Base-by-base conservation (phyloP, 1,140 invertebrate genomes). In the Drosophila tristis region DNA sequence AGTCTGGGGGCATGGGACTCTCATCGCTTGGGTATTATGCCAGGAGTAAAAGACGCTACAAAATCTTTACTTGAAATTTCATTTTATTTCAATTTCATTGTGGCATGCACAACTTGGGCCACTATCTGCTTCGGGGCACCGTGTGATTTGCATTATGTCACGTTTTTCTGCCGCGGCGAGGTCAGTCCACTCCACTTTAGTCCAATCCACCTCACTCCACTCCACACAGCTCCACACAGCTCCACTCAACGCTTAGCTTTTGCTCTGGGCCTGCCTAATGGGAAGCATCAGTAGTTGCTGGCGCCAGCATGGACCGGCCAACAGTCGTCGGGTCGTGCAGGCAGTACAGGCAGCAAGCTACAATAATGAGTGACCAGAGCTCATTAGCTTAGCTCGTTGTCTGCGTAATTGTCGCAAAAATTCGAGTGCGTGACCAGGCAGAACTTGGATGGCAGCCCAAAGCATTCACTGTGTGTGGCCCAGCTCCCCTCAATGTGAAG, bases 331-430 rank as follows among this genome's bases (percentile, higher is more conserved):
- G 16, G 23, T 31, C 57, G 6, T 13, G 25, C 39, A 5, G n/a
- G n/a, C n/a, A 11, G 16, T 13, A 55, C 42, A 7, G 42, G 42
- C 25, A 13, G 23, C 48, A 53, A 44, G 39, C n/a, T 47, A 25
- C 23, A 25, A 25, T 25, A 68, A 68, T 68, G 58, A 49, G 48
- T 58, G 49, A 15, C 50, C 59, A 29, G 45, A 74, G 61, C 59
- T 72, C 71, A 74, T 74, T 74, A 74, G 71, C 31, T n/a, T 6
- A 74, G 71, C 31, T n/a, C 8, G 5, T 49, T 26, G 45, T 35
- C 53, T 25, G 64, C 47, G 59, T 74, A 74, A 74, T 74, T 74
- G 71, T 74, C 59, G 71, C 71, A 53, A 74, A 74, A 72, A 72
- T 72, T 59, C 49, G 56, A 72, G 68, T 75, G 60, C 70, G 71